Evolutionary conservation across 2,797 vertebrate genomes (phyloP).

Genomic region (Cuculus canorus): DNA sequence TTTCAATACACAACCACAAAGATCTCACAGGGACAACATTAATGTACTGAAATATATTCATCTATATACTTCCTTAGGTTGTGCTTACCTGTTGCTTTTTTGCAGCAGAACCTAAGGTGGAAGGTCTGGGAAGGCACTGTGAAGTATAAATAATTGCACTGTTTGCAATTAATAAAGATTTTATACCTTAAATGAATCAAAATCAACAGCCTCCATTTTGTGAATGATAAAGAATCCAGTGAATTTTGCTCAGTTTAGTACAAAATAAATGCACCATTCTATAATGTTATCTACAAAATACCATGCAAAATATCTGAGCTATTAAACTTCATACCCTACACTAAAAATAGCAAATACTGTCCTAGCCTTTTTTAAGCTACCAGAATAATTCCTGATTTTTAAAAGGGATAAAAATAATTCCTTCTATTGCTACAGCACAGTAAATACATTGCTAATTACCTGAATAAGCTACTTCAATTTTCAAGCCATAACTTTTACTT

Average conservation of each 20-base stretch:
- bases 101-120: constrained; percentile 99
- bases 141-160: constrained; percentile 98
- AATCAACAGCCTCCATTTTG: constrained; percentile 90
- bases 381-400: constrained; percentile 67
- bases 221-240: constrained; percentile 82
- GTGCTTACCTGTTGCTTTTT: constrained; percentile 99
- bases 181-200: constrained; percentile 89
- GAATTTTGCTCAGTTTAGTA: constrained; percentile 75
- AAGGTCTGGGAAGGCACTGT: constrained; percentile 99
- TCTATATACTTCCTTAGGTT: constrained; percentile 93
- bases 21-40: constrained; percentile 86
- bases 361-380: constrained; percentile 73
- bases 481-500: constrained; percentile 70
- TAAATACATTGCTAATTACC: constrained; percentile 78
- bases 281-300: constrained; percentile 76
- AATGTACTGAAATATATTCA: constrained; percentile 82
- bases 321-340: constrained; percentile 75
- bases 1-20: constrained; percentile 86
- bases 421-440: constrained; percentile 75
- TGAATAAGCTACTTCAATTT: constrained; percentile 75
- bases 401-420: constrained; percentile 73
- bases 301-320: constrained; percentile 81
- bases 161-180: constrained; percentile 97
- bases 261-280: constrained; percentile 79
- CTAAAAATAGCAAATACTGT: constrained; percentile 71